These are phyloP conservation scores for Coecobrya sp. DNA, from an alignment of 2,888 invertebrate species.

Conservation along the genomic window DNA sequence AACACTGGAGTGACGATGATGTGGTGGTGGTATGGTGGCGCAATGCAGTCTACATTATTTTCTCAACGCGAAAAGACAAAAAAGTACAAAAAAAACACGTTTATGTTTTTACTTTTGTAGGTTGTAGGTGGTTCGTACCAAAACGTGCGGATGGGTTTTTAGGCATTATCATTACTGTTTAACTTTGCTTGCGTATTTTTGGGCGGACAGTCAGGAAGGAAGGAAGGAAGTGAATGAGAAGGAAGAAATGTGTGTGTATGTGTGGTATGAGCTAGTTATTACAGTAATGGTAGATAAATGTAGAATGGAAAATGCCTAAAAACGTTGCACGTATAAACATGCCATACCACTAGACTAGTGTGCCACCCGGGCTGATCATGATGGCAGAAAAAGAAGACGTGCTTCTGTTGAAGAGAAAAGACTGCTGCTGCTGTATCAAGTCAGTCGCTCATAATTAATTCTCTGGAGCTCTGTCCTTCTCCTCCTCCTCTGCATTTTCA, in stretches of 20 bases:
- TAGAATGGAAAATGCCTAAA: not conserved
- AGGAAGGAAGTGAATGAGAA: not conserved
- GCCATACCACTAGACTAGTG: constrained; percentile 1
- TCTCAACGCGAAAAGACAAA: constrained; percentile 44
- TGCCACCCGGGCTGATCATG: not conserved
- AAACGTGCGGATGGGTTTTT: constrained; percentile 1
- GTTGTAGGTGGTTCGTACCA: not conserved
- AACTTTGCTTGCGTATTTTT: constrained; percentile 12
- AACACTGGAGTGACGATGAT: not conserved
- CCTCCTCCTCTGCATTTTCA: not conserved
- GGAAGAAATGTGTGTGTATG: not conserved
- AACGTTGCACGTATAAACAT: not conserved
- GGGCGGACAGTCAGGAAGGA: not conserved
- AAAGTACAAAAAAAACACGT: constrained; percentile 57
- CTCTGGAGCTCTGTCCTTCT: constrained; percentile 54
- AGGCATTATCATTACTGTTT: not conserved
- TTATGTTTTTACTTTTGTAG: constrained; percentile 8
- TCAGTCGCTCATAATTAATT: constrained; percentile 73
- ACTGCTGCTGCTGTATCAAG: constrained; percentile 57
- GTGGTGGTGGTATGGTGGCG: constrained; percentile 53
- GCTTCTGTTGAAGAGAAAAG: not conserved
- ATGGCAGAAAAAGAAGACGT: not conserved
- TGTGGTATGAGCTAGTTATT: not conserved
- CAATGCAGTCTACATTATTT: constrained; percentile 74
- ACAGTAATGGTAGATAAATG: not conserved